Evolutionary conservation across 2,797 vertebrate genomes (phyloP), one percentile per base, ranked within the genome.

Genomic region (Geotrypetes seraphini): DNA sequence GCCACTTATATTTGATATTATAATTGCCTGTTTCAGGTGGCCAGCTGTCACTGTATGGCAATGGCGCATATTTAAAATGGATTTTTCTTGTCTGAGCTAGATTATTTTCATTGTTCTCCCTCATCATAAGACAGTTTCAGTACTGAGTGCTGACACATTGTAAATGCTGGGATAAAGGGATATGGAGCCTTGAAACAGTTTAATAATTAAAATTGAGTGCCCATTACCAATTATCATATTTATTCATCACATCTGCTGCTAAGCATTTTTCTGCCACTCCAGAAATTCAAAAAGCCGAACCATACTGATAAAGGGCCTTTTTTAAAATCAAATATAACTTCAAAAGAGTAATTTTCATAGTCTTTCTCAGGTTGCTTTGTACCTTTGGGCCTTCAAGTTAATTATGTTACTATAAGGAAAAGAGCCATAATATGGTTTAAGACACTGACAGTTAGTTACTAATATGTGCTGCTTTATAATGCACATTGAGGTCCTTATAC

Each of bases 61-160:
- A 7, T 35, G 32, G 19, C 47, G 30, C 39, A 51, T 19, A 40
- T 51, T 39, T 27, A 16, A 60, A 38, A 44, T 34, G 53, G 21
- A 5, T 23, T 16, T 44, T 18, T 20, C 26, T 33, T 47, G 39
- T 36, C 33, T 28, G 41, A 22, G 31, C 21, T 17, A 6, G 2
- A 0, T 3, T 25, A 3, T 21, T 27, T 30, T 28, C 34, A 31
- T 47, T 42, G 25, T 28, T 29, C 25, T 36, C 37, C 23, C 31
- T 16, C 10, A 25, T 23, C 15, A 29, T 28, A 29, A 19, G 31
- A 47, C 21, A 38, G 16, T 17, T 10, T 43, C 60, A 49, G 12
- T 21, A 11, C 36, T 42, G 62, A 58, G n/a, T n/a, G n/a, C n/a
- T 47, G 64, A 62, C 56, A 8, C 19, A 43, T 55, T 60, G 53